Percentiles rank a stretch among this genome's conserved stretches.
These are phyloP conservation scores for Artemia sinica DNA, from an alignment of 2,888 invertebrate species.

Conservation along the genomic window DNA sequence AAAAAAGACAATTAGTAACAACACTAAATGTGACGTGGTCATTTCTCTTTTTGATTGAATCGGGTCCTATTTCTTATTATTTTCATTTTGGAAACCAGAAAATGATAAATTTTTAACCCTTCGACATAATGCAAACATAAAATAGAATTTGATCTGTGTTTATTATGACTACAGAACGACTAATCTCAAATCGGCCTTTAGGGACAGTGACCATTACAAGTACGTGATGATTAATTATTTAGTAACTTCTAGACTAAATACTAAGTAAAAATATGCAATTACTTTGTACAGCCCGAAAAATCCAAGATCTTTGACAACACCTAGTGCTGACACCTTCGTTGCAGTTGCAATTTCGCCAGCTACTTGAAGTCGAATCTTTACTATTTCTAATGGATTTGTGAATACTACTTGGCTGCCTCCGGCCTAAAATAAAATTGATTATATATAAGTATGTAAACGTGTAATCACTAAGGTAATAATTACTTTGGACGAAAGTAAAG, in stretches of 20 bases:
- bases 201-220: too few relatives aligned
- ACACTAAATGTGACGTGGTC: too few relatives aligned
- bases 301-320: constrained; percentile 83
- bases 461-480: too few relatives aligned
- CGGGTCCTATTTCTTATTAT: too few relatives aligned
- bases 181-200: not conserved
- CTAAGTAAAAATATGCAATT: constrained; percentile 18
- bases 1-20: too few relatives aligned
- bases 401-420: constrained; percentile 50
- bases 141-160: too few relatives aligned
- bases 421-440: constrained; percentile 17
- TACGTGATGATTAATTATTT: too few relatives aligned
- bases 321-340: constrained; percentile 64
- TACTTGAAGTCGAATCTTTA: constrained; percentile 94
- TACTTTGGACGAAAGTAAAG: too few relatives aligned
- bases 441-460: not conserved
- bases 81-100: too few relatives aligned
- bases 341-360: constrained; percentile 85
- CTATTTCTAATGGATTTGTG: constrained; percentile 97
- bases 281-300: constrained; percentile 90
- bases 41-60: too few relatives aligned
- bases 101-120: too few relatives aligned
- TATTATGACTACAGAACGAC: not conserved
- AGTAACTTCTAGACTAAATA: not conserved
- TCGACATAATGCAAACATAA: too few relatives aligned